phyloP scores from a whole-genome alignment of 2,113 vertebrate species.

The Oryzias woworae region DNA sequence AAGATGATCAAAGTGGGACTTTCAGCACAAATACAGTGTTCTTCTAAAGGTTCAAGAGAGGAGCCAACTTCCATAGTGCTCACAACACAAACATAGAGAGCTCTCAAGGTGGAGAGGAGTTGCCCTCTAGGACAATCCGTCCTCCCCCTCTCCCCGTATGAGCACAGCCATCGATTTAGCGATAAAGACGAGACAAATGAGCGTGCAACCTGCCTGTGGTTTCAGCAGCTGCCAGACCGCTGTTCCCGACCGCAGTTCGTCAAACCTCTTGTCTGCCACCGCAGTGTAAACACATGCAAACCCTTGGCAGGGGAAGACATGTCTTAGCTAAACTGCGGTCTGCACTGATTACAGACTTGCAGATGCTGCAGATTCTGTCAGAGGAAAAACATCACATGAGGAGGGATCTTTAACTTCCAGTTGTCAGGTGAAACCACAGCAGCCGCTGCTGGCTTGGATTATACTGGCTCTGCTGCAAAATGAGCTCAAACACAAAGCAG shows the following conservation, averaged over 20 bases:
- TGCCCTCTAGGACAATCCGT: conserved; percentile 83
- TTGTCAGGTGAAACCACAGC: conserved; percentile 65
- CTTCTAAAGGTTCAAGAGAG: conserved; percentile 56
- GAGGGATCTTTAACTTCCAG: conserved; percentile 51
- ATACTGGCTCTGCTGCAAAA: conserved; percentile 38
- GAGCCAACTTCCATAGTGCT: conserved; percentile 56
- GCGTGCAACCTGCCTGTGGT: conserved; percentile 78
- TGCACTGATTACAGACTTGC: conserved; percentile 69
- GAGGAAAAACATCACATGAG: conserved; percentile 57
- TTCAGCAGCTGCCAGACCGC: conserved; percentile 82
- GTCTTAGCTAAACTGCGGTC: conserved; percentile 63
- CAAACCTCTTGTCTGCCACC: conserved; percentile 61
- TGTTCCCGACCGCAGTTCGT: conserved; percentile 74
- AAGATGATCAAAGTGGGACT: too few species aligned
- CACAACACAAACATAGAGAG: conserved; percentile 79
- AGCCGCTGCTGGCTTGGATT: conserved; percentile 31
- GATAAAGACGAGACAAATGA: conserved; percentile 91
- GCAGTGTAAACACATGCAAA: conserved; percentile 70
- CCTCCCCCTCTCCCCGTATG: conserved; percentile 78
- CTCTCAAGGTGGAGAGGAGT: conserved; percentile 72
- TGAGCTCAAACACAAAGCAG: conserved; percentile 25
- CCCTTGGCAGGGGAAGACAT: conserved; percentile 79
- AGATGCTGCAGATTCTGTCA: conserved; percentile 64
- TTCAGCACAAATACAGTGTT: conserved; percentile 45
- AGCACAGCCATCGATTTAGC: conserved; percentile 83